phyloP scores from a whole-genome alignment of 2,888 invertebrate species.

The Oligia latruncula region DNA sequence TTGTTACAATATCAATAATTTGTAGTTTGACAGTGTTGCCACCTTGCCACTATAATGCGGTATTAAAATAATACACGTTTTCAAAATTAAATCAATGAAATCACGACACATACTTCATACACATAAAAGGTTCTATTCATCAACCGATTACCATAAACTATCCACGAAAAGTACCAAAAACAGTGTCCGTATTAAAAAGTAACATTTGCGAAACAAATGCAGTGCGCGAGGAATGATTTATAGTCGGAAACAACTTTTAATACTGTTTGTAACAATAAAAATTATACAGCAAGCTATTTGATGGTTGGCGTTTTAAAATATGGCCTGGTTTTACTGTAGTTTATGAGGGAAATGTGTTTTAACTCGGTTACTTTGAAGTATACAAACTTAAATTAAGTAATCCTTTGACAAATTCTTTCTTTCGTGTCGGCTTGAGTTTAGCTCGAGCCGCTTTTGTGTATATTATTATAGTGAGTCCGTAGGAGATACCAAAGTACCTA shows the following conservation, averaged over 20 bases:
- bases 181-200: neutral
- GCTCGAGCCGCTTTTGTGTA: too few relatives aligned
- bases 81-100: too few relatives aligned
- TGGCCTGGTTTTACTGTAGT: constrained; percentile 16
- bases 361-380: neutral
- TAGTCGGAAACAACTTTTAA: constrained; percentile 22
- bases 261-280: constrained; percentile 54
- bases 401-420: neutral
- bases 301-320: constrained; percentile 41
- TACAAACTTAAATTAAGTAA: neutral
- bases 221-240: constrained; percentile 36
- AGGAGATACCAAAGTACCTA: neutral
- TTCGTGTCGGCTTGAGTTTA: too few relatives aligned
- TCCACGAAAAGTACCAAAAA: constrained; percentile 18
- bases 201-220: constrained; percentile 44
- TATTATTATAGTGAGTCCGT: too few relatives aligned
- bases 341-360: constrained; percentile 2
- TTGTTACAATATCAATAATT: too few relatives aligned
- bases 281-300: constrained; percentile 44
- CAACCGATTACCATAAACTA: constrained; percentile 5
- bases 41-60: too few relatives aligned
- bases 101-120: neutral
- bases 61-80: too few relatives aligned
- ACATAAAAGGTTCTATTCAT: neutral
- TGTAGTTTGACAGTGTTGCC: too few relatives aligned